Evolutionary conservation across 2,113 vertebrate genomes (phyloP).

Genomic region (Rhinolophus ferrumequinum): DNA sequence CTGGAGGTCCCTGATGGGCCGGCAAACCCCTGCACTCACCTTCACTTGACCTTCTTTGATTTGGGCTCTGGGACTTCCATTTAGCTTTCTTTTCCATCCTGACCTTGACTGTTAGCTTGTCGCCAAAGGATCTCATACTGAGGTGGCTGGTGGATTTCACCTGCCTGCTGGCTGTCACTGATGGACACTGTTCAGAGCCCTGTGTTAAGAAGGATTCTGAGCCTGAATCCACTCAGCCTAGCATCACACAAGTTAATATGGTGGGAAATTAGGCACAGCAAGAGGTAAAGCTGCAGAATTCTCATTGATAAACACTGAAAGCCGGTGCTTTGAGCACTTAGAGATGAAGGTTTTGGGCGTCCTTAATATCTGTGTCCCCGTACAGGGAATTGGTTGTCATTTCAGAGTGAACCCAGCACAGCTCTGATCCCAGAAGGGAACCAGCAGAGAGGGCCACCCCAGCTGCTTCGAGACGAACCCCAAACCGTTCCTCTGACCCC

Average conservation of each 20-base stretch:
- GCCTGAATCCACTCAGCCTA: background rate
- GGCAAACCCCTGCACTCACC: fast-evolving
- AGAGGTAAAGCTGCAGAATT: background rate
- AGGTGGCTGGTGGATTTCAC: background rate
- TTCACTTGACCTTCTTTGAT: background rate
- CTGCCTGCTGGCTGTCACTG: fast-evolving
- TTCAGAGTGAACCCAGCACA: background rate
- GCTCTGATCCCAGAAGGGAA: background rate
- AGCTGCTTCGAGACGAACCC: background rate
- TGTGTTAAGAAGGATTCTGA: background rate
- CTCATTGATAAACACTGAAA: fast-evolving
- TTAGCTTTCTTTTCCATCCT: background rate
- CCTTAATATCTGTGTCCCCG: fast-evolving
- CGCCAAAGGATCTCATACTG: background rate
- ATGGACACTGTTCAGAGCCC: fast-evolving
- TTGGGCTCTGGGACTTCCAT: no score
- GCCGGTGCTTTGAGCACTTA: background rate
- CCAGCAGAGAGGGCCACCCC: background rate
- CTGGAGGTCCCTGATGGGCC: background rate
- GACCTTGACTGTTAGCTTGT: background rate
- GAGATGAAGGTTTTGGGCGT: fast-evolving
- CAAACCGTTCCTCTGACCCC: background rate
- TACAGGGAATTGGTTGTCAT: background rate
- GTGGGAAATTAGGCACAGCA: fast-evolving
- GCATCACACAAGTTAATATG: fast-evolving